Conservation (phyloP, 2,888 invertebrate genomes). For the Drosophila phalerata region DNA sequence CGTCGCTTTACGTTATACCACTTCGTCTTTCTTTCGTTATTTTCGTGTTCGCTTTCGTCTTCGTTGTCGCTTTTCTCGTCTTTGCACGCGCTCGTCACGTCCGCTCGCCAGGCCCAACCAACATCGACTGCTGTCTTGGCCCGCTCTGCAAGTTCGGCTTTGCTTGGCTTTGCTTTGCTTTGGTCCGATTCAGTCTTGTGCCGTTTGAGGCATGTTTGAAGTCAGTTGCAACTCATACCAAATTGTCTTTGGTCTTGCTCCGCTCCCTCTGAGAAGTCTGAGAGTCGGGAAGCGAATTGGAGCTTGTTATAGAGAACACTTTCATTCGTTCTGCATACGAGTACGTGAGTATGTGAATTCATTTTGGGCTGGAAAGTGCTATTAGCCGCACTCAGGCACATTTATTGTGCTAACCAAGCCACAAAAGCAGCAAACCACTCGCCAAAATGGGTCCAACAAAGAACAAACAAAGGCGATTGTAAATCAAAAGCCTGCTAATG, state of each 20-base stretch:
- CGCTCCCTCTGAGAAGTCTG: conserved; percentile 24
- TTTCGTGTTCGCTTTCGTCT: conserved; percentile 33
- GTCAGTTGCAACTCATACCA: conserved; percentile 60
- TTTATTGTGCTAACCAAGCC: conserved; percentile 31
- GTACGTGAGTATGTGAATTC: conserved; percentile 37
- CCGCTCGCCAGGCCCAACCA: conserved; percentile 77
- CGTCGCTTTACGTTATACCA: conserved; percentile 23
- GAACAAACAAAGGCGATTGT: conserved; percentile 78
- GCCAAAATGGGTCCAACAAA: conserved; percentile 68
- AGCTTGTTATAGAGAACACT: conserved; percentile 72
- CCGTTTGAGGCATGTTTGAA: conserved; percentile 78
- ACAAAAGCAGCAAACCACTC: conserved; percentile 29
- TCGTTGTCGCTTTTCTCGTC: conserved; percentile 20
- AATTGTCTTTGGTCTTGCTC: conserved; percentile 19
- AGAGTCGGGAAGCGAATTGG: conserved; percentile 55
- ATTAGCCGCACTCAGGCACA: conserved; percentile 64
- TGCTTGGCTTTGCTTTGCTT: conserved; percentile 60
- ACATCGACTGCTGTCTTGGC: conserved; percentile 72
- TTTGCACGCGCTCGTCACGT: conserved; percentile 67
- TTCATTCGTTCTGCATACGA: conserved; percentile 75
- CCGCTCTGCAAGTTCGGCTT: conserved; percentile 75
- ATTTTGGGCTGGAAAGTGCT: conserved; percentile 65
- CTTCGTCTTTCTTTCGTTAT: conserved; percentile 32
- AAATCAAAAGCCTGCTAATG: conserved; percentile 78
- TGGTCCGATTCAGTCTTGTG: conserved; percentile 46